Evolutionary conservation across 2,888 invertebrate species (phyloP).

Genomic region (Agrenia bidenticulata): DNA sequence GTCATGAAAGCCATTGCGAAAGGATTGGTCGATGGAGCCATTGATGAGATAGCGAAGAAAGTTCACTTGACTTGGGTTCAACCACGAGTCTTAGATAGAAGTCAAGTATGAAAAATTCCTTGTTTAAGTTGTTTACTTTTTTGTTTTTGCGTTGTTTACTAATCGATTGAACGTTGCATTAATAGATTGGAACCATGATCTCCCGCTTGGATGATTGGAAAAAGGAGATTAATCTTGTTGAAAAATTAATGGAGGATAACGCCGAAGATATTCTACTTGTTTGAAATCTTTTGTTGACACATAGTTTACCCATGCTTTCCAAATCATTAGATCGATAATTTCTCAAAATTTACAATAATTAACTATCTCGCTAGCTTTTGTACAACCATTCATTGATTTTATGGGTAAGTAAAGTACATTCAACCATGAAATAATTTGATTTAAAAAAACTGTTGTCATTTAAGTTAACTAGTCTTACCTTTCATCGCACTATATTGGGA

Average conservation of each 20-base stretch:
- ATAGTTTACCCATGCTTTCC: too few species aligned
- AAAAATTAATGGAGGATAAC: constrained; percentile 69
- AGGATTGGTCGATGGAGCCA: constrained; percentile 88
- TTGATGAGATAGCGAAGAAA: constrained; percentile 79
- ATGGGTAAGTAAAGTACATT: too few species aligned
- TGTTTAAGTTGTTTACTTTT: not conserved
- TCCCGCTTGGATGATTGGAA: constrained; percentile 72
- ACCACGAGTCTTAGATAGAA: constrained; percentile 72
- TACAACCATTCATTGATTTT: too few species aligned
- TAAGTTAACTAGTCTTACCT: too few species aligned
- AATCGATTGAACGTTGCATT: constrained; percentile 8
- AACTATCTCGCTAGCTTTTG: too few species aligned
- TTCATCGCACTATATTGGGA: too few species aligned
- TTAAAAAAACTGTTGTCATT: too few species aligned
- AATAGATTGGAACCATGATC: constrained; percentile 71
- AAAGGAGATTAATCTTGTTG: constrained; percentile 72
- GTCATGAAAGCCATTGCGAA: constrained; percentile 98
- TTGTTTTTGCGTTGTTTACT: not conserved
- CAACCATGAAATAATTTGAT: too few species aligned
- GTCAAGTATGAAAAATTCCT: constrained; percentile 59
- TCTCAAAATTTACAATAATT: too few species aligned
- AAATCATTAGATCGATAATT: too few species aligned
- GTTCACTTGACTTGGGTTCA: constrained; percentile 85
- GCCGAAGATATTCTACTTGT: constrained; percentile 76
- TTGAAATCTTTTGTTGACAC: too few species aligned